Conservation (phyloP, 2,888 invertebrate genomes). For the Lacanobia wlatinum region DNA sequence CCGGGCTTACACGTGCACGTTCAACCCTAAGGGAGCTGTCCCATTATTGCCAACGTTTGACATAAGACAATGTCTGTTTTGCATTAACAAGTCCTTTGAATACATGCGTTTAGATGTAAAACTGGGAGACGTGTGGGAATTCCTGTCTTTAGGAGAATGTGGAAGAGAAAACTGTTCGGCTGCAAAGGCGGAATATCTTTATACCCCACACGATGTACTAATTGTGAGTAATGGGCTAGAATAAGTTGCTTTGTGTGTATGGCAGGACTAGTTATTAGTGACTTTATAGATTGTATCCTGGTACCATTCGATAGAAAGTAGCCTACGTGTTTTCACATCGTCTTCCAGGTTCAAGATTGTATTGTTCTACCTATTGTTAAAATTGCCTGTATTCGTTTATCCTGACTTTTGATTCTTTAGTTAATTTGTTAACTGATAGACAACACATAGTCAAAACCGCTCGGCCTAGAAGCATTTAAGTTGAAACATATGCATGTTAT, state of each 20-base stretch:
- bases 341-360: background rate
- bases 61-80: slow-evolving; percentile 52
- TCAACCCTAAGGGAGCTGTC: slow-evolving; percentile 33
- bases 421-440: too few species aligned
- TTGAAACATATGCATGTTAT: too few species aligned
- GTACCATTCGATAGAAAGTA: background rate
- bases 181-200: background rate
- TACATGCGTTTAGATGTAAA: slow-evolving; percentile 27
- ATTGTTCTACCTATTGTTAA: background rate
- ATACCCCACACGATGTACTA: background rate
- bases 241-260: background rate
- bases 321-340: background rate
- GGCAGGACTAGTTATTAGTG: background rate
- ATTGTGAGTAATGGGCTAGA: slow-evolving; percentile 10
- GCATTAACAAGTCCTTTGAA: slow-evolving; percentile 43
- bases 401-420: too few species aligned
- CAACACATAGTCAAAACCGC: too few species aligned
- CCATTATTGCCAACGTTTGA: slow-evolving; percentile 46
- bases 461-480: too few species aligned
- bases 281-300: background rate
- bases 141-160: slow-evolving; percentile 13
- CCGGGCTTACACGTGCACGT: slow-evolving; percentile 6
- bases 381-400: too few species aligned
- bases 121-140: slow-evolving; percentile 42
- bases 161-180: background rate